phyloP scores from a whole-genome alignment of 2,113 vertebrate species.

The Fukomys damarensis region DNA sequence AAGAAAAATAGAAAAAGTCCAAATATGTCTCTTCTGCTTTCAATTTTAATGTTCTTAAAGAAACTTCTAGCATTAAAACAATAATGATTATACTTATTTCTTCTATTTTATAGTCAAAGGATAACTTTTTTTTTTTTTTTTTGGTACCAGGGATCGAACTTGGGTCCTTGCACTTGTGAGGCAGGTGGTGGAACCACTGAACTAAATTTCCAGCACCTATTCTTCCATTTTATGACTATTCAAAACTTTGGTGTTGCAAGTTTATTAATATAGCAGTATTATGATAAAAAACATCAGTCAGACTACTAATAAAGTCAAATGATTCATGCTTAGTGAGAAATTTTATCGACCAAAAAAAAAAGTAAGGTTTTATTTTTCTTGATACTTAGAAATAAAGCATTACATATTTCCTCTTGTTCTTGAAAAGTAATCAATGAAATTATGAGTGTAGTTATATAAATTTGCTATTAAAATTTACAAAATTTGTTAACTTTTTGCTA shows the following conservation, averaged over 20 bases:
- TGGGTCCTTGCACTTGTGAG: too few species aligned
- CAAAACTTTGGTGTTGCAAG: slow-evolving; percentile 78
- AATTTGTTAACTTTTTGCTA: not conserved
- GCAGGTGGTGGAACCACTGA: too few species aligned
- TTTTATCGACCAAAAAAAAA: slow-evolving; percentile 79
- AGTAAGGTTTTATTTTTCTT: slow-evolving; percentile 40
- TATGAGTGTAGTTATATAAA: not conserved
- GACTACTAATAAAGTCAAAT: slow-evolving; percentile 82
- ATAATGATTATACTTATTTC: slow-evolving; percentile 39
- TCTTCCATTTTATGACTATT: slow-evolving; percentile 75
- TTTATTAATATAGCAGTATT: slow-evolving; percentile 85
- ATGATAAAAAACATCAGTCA: slow-evolving; percentile 79
- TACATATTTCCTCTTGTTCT: slow-evolving; percentile 37
- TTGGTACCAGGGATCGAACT: too few species aligned
- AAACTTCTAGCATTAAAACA: slow-evolving; percentile 23
- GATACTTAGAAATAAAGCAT: slow-evolving; percentile 52
- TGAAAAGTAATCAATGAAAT: not conserved
- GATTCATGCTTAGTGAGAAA: slow-evolving; percentile 78
- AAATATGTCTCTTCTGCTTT: not conserved
- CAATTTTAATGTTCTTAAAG: not conserved
- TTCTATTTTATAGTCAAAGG: slow-evolving; percentile 77
- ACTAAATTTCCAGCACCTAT: too few species aligned
- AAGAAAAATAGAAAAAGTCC: not conserved
- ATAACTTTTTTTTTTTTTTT: too few species aligned
- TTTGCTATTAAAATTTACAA: not conserved